Conservation (phyloP, 2,888 invertebrate genomes). For the Epistrophe grossulariae region DNA sequence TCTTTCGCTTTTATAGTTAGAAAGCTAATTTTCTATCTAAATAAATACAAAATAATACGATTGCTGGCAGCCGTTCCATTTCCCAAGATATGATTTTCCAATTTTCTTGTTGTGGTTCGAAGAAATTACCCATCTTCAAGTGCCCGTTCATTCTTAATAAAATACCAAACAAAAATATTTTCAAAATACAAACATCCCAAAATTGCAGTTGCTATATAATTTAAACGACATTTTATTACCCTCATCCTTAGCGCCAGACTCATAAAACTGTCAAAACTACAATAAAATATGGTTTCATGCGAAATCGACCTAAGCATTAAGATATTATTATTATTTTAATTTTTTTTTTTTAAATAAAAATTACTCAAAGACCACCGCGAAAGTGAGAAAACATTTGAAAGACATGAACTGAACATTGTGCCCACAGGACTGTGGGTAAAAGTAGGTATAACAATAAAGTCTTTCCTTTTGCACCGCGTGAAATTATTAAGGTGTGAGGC, state of each 20-base stretch:
- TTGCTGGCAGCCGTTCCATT: too few species aligned
- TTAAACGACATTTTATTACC: conserved; percentile 20
- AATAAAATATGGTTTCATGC: conserved; percentile 62
- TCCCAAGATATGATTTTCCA: too few species aligned
- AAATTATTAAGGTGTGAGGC: conserved; percentile 60
- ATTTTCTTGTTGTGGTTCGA: too few species aligned
- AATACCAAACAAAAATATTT: neutral
- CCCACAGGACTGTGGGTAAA: conserved; percentile 63
- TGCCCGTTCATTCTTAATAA: neutral
- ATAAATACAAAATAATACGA: too few species aligned
- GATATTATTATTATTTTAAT: conserved; percentile 24
- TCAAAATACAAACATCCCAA: neutral
- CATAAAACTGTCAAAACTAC: conserved; percentile 72
- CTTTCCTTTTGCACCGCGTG: conserved; percentile 51
- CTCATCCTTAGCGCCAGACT: conserved; percentile 54
- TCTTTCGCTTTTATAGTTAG: too few species aligned
- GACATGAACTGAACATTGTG: conserved; percentile 4
- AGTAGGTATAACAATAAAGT: conserved; percentile 36
- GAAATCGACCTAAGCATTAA: conserved; percentile 59
- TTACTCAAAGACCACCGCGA: conserved; percentile 64
- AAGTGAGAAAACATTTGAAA: conserved; percentile 39
- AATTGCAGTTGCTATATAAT: conserved; percentile 40
- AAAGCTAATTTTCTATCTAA: too few species aligned
- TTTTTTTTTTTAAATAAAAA: neutral
- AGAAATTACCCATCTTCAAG: neutral